Evolutionary conservation across 2,888 invertebrate species (phyloP).

Genomic region (Lottia scabra): DNA sequence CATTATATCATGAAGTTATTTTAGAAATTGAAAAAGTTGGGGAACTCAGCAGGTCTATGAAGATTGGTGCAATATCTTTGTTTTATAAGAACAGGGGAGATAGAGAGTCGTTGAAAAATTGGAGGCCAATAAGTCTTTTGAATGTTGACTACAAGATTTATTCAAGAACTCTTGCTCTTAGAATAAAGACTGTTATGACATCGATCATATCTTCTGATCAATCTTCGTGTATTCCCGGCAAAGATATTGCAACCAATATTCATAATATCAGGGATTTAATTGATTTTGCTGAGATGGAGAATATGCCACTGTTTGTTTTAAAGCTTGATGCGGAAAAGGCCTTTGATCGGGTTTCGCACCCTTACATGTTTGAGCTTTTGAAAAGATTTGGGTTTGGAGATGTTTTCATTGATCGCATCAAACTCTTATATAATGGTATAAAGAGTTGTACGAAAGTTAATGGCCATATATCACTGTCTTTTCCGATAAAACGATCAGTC

Average conservation of each 20-base stretch:
- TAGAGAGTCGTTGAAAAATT: constrained; percentile 30
- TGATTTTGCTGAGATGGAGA: constrained; percentile 36
- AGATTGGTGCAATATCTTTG: constrained; percentile 23
- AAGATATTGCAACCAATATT: constrained; percentile 38
- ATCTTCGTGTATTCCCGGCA: constrained; percentile 37
- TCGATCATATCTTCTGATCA: constrained; percentile 32
- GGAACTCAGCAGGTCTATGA: constrained; percentile 18
- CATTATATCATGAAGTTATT: constrained; percentile 1
- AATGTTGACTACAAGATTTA: constrained; percentile 40
- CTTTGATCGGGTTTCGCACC: constrained; percentile 38
- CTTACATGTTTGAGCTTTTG: constrained; percentile 34
- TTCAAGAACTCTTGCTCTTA: constrained; percentile 35
- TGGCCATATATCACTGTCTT: constrained; percentile 25
- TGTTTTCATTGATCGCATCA: constrained; percentile 33
- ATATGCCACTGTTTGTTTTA: constrained; percentile 30
- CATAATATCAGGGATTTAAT: constrained; percentile 33
- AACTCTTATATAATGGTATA: constrained; percentile 34
- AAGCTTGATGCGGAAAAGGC: constrained; percentile 43
- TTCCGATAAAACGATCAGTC: not conserved
- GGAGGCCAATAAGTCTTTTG: constrained; percentile 40
- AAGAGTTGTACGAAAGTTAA: constrained; percentile 34
- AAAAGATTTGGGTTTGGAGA: constrained; percentile 34
- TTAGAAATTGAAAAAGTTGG: constrained; percentile 18
- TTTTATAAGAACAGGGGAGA: constrained; percentile 35
- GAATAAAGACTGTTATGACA: constrained; percentile 28